phyloP scores from a whole-genome alignment of 2,797 vertebrate genomes.

The Onychomys leucogaster region DNA sequence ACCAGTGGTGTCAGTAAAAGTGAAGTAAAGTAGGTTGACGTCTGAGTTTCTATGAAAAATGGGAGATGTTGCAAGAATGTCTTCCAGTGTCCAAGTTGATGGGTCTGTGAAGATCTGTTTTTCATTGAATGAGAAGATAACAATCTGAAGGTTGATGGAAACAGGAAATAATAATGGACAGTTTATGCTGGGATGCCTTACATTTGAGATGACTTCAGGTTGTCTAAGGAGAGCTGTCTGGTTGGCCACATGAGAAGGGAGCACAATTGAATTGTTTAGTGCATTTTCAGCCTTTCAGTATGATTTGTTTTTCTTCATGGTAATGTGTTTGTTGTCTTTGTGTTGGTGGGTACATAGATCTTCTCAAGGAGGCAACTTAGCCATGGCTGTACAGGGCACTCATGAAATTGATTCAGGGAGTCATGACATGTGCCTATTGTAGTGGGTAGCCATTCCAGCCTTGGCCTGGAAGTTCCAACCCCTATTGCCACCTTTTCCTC shows the following conservation, averaged over 20 bases:
- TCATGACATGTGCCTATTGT: too few species aligned
- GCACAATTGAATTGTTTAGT: not conserved
- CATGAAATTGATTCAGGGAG: not conserved
- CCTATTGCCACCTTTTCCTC: not conserved
- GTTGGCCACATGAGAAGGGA: not conserved
- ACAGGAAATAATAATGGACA: not conserved
- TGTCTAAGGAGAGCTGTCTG: not conserved
- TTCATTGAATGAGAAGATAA: conserved; percentile 18
- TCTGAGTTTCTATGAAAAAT: not conserved
- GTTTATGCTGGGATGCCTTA: not conserved
- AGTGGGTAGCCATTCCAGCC: too few species aligned
- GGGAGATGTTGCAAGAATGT: not conserved
- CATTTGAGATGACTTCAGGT: not conserved
- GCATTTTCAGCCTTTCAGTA: not conserved
- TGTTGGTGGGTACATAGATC: not conserved
- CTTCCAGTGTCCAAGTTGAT: not conserved
- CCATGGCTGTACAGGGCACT: not conserved
- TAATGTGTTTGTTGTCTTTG: not conserved
- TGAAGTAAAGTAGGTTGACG: not conserved
- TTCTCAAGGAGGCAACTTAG: not conserved
- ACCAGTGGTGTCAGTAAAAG: not conserved
- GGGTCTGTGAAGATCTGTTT: not conserved
- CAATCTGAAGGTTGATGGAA: not conserved
- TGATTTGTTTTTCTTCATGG: not conserved
- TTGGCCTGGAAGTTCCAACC: too few species aligned